Evolutionary conservation across 2,888 invertebrate species (phyloP).

Genomic region (Sminthurides aquaticus): DNA sequence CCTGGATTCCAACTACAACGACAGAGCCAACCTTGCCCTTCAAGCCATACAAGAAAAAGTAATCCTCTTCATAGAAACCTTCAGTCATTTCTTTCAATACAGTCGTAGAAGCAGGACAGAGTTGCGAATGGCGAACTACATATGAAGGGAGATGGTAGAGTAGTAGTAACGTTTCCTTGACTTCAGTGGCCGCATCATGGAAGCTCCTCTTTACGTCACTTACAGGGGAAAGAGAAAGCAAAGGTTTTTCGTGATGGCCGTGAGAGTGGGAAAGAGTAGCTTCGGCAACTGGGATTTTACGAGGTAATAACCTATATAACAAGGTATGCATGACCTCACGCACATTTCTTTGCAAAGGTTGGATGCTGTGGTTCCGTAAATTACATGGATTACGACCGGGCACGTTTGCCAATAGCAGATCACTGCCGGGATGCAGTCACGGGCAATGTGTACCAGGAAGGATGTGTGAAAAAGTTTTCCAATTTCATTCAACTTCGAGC

Average conservation of each 20-base stretch:
- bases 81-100: no score
- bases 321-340: background rate
- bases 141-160: no score
- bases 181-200: no score
- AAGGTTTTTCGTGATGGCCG: no score
- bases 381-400: constrained; percentile 68
- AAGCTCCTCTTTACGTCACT: background rate
- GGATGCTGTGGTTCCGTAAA: constrained; percentile 86
- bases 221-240: no score
- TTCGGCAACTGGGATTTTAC: no score
- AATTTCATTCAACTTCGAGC: constrained; percentile 79
- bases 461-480: constrained; percentile 80
- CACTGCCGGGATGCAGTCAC: constrained; percentile 81
- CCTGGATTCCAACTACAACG: constrained; percentile 62
- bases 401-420: constrained; percentile 70
- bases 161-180: no score
- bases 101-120: no score
- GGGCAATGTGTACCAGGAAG: constrained; percentile 79
- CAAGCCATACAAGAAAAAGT: constrained; percentile 78
- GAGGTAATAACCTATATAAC: no score
- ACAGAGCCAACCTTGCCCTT: constrained; percentile 59
- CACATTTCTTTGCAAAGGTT: constrained; percentile 53
- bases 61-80: no score
- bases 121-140: no score
- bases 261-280: background rate